These are phyloP conservation scores for Antheraea assamensis DNA, from an alignment of 2,888 invertebrate species.

Conservation along the genomic window DNA sequence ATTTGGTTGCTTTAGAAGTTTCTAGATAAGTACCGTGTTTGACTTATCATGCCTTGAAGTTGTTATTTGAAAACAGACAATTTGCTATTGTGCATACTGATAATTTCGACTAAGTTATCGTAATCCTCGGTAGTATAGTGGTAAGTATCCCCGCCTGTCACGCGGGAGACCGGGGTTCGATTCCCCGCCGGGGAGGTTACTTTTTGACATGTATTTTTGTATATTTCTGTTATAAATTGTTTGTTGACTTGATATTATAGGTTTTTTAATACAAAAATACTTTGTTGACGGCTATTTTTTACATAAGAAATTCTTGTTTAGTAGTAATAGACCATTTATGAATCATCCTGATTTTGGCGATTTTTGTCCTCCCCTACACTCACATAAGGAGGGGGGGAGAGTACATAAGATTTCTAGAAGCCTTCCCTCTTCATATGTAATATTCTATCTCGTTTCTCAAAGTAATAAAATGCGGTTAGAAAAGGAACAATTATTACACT, in stretches of 20 bases:
- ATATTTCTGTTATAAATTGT: neutral
- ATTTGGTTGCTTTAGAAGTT: too few species aligned
- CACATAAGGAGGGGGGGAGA: too few species aligned
- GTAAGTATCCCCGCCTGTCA: constrained; percentile 80
- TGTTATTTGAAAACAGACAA: too few species aligned
- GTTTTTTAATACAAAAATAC: neutral
- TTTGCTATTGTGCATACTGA: neutral
- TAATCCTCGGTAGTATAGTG: constrained; percentile 73
- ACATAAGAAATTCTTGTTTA: neutral
- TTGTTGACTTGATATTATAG: neutral
- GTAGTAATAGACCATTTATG: neutral
- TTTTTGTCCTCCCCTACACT: too few species aligned
- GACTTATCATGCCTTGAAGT: neutral
- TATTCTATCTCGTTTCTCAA: too few species aligned
- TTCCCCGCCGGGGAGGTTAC: constrained; percentile 70
- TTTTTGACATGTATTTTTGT: neutral
- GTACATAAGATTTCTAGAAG: too few species aligned
- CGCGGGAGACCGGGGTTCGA: constrained; percentile 81
- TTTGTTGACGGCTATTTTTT: neutral
- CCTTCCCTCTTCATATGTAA: too few species aligned
- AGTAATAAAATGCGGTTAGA: too few species aligned
- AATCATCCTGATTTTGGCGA: too few species aligned
- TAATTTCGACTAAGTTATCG: neutral
- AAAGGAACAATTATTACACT: too few species aligned
- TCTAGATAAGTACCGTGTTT: neutral